These are phyloP conservation scores for Amphiura filiformis DNA, from an alignment of 35 echinoderm and acorn worm species.

Conservation along the genomic window DNA sequence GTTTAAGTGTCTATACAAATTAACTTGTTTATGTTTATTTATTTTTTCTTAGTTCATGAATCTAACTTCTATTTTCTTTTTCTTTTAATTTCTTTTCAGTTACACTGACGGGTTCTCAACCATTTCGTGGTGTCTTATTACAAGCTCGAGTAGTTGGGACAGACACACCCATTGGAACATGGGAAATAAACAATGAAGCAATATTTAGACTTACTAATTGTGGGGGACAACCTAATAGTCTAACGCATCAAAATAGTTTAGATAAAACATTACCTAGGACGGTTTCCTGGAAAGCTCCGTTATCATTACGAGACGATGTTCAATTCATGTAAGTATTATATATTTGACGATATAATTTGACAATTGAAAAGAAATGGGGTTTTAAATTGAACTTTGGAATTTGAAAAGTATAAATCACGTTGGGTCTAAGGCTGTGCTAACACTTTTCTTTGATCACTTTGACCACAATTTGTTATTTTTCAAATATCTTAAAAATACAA, in stretches of 20 bases:
- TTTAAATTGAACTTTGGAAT: no score
- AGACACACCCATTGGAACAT: not conserved
- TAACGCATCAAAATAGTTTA: not conserved
- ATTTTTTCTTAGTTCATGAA: no score
- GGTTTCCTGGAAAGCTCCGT: not conserved
- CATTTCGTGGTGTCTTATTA: not conserved
- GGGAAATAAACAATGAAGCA: not conserved
- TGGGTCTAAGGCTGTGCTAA: no score
- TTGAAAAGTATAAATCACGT: no score
- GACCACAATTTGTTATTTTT: no score
- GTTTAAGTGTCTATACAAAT: no score
- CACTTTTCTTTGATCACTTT: no score
- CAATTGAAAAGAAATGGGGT: no score
- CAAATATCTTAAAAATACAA: no score
- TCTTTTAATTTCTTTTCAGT: not conserved
- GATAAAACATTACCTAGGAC: conserved; percentile 4
- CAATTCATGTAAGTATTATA: not conserved
- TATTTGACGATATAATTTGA: not conserved
- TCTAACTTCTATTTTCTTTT: no score
- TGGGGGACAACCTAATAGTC: not conserved
- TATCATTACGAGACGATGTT: not conserved
- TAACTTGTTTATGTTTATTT: no score
- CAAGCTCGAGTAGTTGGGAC: not conserved
- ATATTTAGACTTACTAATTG: not conserved
- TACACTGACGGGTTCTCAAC: not conserved